Evolutionary conservation across 2,888 invertebrate species (phyloP).

Genomic region (Silvanus unidentatus): DNA sequence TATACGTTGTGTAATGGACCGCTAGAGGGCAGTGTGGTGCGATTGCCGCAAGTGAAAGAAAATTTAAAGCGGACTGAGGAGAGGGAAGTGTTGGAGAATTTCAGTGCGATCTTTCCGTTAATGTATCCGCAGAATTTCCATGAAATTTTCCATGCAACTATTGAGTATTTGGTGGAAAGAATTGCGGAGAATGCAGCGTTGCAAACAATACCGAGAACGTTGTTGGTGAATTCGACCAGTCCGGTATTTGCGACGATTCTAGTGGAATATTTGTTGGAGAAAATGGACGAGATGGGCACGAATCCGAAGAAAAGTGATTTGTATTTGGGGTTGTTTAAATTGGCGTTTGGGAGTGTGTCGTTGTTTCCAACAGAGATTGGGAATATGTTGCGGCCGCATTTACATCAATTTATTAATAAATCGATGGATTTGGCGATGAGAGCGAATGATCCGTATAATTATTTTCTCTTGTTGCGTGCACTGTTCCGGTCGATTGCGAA

Average conservation of each 20-base stretch:
- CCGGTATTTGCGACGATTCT: conserved; percentile 94
- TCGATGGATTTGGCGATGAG: conserved; percentile 95
- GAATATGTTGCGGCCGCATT: conserved; percentile 93
- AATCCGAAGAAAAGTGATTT: conserved; percentile 87
- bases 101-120: conserved; percentile 94
- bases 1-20: conserved; percentile 60
- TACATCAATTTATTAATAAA: conserved; percentile 94
- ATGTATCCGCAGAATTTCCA: conserved; percentile 94
- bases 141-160: conserved; percentile 92
- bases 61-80: conserved; percentile 89
- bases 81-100: conserved; percentile 94
- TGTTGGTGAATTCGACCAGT: conserved; percentile 89
- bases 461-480: conserved; percentile 87
- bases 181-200: conserved; percentile 89
- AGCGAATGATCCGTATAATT: conserved; percentile 97
- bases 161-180: conserved; percentile 92
- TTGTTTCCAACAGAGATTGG: conserved; percentile 94
- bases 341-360: conserved; percentile 95
- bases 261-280: conserved; percentile 87
- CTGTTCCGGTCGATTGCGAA: conserved; percentile 96
- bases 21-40: conserved; percentile 27
- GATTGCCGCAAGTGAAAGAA: conserved; percentile 51
- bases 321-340: conserved; percentile 89
- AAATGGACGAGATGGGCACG: conserved; percentile 97
- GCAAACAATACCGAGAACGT: conserved; percentile 91